Evolutionary conservation across 2,888 invertebrate genomes (phyloP), one percentile per base, ranked within the genome.

Genomic region (Thecocarcelia acutangulata): DNA sequence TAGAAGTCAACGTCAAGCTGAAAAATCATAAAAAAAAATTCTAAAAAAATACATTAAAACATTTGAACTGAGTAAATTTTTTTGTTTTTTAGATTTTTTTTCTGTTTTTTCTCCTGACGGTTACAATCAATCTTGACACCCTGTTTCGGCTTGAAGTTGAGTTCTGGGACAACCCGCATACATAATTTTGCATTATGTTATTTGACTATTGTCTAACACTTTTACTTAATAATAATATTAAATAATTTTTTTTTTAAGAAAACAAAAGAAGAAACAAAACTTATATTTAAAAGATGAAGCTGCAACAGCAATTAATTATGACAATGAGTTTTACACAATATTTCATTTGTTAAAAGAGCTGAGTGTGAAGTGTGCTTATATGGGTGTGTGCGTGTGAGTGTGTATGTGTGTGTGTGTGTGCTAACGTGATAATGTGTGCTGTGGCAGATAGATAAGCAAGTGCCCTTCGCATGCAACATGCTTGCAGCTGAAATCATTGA

Each of bases 401-500:
- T 17, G 46, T 33, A 28, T 59, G 42, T 42, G 9, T 15, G 42
- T 37, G 13, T 17, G 33, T 44, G 46, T 17, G 6, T 24, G 19
- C 56, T 33, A 48, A 28, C 24, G 50, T 50, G 50, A 15, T 56
- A 56, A 69, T 58, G 56, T 70, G 37, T 52, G 50, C 46, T 54
- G 58, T 52, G n/a, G 33, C 19, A 52, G 42, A 42, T 64, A 64
- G 46, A 21, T 58, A 66, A 61, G 33, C 33, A 33, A 33, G 52
- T 79, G 72, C 78, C 78, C 78, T 79, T 79, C 78, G 72, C 78
- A 79, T 73, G 78, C 72, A 79, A 79, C 58, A 68, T 66, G 59
- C 37, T 63, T 72, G 66, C 17, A 28, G 48, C 19, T 66, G 64
- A 19, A 74, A 58, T 56, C 58, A 66, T 58, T 74, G 74, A 58